Percentiles rank a stretch among this genome's conserved stretches.
These are phyloP conservation scores for Megaceryle maxima DNA, from an alignment of 2,113 vertebrate genomes.

Conservation along the genomic window DNA sequence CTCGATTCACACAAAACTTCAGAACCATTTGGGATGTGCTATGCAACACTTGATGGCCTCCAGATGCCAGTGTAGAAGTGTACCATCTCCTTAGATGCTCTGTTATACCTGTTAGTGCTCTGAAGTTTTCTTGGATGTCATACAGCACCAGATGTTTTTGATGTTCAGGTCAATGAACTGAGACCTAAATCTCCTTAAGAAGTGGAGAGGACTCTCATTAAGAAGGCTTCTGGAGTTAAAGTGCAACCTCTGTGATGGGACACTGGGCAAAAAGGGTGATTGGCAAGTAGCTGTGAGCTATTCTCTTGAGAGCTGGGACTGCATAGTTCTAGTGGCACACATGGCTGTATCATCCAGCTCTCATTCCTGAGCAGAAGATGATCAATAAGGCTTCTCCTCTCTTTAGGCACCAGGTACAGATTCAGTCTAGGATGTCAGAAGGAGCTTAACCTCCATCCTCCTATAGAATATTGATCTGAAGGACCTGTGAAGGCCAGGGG, in stretches of 20 bases:
- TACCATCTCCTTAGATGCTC: neutral
- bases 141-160: neutral
- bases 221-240: neutral
- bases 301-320: neutral
- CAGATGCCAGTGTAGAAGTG: neutral
- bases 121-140: neutral
- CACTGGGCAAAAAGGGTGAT: neutral
- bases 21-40: neutral
- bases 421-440: neutral
- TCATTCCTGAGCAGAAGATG: neutral
- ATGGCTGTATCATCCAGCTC: rapidly evolving
- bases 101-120: neutral
- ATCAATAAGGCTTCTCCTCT: neutral
- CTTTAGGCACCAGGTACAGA: neutral
- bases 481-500: neutral
- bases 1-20: neutral
- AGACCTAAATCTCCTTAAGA: neutral
- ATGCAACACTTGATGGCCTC: neutral
- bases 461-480: neutral
- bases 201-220: neutral
- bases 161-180: neutral
- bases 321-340: neutral
- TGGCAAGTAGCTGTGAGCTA: neutral
- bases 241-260: neutral
- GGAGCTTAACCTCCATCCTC: neutral